Conservation (phyloP, 2,797 vertebrate species). For the Malurus splendens region DNA sequence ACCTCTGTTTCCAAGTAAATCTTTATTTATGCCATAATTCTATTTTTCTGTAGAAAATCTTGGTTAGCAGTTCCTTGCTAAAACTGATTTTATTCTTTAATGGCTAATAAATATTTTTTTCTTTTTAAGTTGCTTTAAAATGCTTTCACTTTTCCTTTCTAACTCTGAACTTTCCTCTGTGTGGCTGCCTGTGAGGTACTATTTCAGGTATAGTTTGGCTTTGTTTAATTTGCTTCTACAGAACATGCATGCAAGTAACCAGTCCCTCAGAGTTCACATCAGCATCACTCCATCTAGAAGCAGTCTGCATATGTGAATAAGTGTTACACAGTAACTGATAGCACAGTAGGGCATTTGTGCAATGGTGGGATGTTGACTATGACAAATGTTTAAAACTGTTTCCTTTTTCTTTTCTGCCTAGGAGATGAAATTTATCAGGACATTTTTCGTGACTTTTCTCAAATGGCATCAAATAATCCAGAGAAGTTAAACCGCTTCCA, state of each 20-base stretch:
- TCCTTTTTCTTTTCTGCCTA: slow-evolving; percentile 63
- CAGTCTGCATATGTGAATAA: not conserved
- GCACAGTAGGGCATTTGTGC: not conserved
- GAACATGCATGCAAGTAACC: slow-evolving; percentile 42
- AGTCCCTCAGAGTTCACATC: slow-evolving; percentile 15
- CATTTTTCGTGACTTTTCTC: slow-evolving; percentile 97
- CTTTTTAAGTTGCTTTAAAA: slow-evolving; percentile 58
- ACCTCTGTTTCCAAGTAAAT: slow-evolving; percentile 34
- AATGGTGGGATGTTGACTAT: not conserved
- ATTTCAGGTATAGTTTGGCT: slow-evolving; percentile 71
- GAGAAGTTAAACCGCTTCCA: slow-evolving; percentile 95
- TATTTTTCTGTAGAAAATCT: slow-evolving; percentile 29
- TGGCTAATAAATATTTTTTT: slow-evolving; percentile 55
- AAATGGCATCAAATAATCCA: slow-evolving; percentile 96
- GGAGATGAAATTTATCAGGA: slow-evolving; percentile 98
- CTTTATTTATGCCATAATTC: slow-evolving; percentile 5
- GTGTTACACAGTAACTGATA: not conserved
- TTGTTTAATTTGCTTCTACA: slow-evolving; percentile 53
- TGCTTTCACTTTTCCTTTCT: slow-evolving; percentile 66
- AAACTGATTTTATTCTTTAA: slow-evolving; percentile 29
- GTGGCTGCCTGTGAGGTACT: slow-evolving; percentile 68
- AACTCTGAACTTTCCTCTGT: slow-evolving; percentile 70
- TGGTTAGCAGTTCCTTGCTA: slow-evolving; percentile 21
- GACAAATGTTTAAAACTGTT: not conserved
- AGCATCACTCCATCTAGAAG: slow-evolving; percentile 30